These are phyloP conservation scores for Apaloderma vittatum DNA, from an alignment of 2,113 vertebrate genomes.

Conservation along the genomic window DNA sequence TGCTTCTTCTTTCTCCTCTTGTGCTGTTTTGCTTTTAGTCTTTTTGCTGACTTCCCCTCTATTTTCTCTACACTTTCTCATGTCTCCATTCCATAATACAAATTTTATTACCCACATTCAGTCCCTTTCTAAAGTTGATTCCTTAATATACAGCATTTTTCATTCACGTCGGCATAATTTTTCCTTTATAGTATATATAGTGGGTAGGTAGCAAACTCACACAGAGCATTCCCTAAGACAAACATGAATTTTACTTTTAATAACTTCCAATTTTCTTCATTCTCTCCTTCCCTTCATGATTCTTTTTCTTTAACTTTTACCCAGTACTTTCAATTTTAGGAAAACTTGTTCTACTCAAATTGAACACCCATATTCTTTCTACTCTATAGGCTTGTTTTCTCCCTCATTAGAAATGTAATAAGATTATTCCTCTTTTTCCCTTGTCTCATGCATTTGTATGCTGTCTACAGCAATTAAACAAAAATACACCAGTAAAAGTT, in stretches of 20 bases:
- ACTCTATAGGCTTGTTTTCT: background rate
- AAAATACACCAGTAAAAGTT: background rate
- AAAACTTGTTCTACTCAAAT: background rate
- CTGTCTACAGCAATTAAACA: background rate
- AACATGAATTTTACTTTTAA: slow-evolving; percentile 49
- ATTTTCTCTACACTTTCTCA: background rate
- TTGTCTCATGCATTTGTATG: background rate
- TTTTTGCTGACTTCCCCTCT: background rate
- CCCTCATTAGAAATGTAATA: background rate
- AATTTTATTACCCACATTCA: slow-evolving; percentile 18
- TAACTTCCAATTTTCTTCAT: background rate
- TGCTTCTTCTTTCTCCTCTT: slow-evolving; percentile 20
- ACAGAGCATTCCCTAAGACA: background rate
- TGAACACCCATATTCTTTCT: background rate
- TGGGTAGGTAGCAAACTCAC: background rate
- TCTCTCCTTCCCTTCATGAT: background rate
- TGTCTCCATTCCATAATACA: background rate
- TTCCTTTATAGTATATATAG: slow-evolving; percentile 30
- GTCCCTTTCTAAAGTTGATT: slow-evolving; percentile 28
- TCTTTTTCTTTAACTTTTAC: slow-evolving; percentile 6
- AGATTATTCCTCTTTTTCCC: background rate
- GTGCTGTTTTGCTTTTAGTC: slow-evolving; percentile 32
- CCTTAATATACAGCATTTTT: slow-evolving; percentile 45
- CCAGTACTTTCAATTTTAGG: background rate
- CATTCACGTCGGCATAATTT: background rate